phyloP scores from a whole-genome alignment of 2,797 vertebrate species.

The Brachyalestes nurse region DNA sequence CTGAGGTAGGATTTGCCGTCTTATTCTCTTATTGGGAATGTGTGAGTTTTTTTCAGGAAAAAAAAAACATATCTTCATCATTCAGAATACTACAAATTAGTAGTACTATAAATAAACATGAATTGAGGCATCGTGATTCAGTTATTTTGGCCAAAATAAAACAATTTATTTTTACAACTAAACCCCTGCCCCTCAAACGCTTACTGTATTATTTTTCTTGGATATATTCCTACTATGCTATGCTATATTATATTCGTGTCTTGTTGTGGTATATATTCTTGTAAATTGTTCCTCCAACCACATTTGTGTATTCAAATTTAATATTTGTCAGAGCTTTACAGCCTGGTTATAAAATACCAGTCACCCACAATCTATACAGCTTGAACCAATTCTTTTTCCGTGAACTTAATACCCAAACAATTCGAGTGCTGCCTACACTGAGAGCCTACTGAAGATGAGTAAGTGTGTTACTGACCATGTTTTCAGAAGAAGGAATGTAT shows the following conservation, averaged over 20 bases:
- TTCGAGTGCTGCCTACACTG: background rate
- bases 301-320: too few species aligned
- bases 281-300: too few species aligned
- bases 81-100: background rate
- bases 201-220: too few species aligned
- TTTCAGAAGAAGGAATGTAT: constrained; percentile 58
- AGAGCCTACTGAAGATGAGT: constrained; percentile 7
- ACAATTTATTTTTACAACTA: too few species aligned
- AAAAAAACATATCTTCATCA: background rate
- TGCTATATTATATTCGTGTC: too few species aligned
- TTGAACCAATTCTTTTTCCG: background rate
- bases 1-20: background rate
- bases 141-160: too few species aligned
- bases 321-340: background rate
- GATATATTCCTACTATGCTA: too few species aligned
- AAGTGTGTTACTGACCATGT: constrained; percentile 62
- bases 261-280: too few species aligned
- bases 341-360: background rate
- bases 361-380: background rate
- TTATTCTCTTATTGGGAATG: background rate
- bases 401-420: background rate
- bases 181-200: too few species aligned
- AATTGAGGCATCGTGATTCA: too few species aligned
- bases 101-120: background rate
- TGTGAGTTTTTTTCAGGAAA: too few species aligned